Percentiles rank a stretch among this genome's conserved stretches.
Evolutionary conservation across 2,888 invertebrate species (phyloP).

Genomic region (Axea sp.): DNA sequence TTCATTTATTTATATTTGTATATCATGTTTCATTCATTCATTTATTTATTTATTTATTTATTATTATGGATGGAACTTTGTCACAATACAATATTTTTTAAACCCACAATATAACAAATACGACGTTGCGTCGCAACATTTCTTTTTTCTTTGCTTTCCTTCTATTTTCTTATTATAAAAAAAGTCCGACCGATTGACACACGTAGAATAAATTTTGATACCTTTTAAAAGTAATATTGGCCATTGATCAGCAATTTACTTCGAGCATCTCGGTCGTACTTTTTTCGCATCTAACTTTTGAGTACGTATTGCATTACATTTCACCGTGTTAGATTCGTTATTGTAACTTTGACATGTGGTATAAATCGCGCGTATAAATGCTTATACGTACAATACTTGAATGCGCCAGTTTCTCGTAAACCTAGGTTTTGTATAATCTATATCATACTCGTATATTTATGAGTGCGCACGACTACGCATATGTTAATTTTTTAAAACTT

Average conservation of each 20-base stretch:
- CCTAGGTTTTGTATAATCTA: conserved; percentile 66
- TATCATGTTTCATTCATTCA: conserved; percentile 68
- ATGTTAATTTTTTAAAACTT: conserved; percentile 65
- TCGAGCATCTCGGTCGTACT: conserved; percentile 68
- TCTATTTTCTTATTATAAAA: conserved; percentile 22
- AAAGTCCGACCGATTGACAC: conserved; percentile 41
- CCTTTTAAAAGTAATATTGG: conserved; percentile 1
- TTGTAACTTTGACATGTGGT: conserved; percentile 61
- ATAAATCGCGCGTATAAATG: conserved; percentile 63
- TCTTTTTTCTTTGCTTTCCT: conserved; percentile 30
- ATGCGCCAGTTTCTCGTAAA: conserved; percentile 51
- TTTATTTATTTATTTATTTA: conserved; percentile 69
- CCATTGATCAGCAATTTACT: conserved; percentile 1
- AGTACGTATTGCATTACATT: conserved; percentile 76
- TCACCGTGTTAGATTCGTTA: conserved; percentile 63
- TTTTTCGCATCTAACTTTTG: conserved; percentile 64
- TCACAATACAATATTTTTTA: conserved; percentile 78
- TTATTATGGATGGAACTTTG: conserved; percentile 79
- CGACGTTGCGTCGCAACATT: conserved; percentile 63
- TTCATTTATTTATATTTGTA: conserved; percentile 62
- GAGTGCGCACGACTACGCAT: conserved; percentile 61
- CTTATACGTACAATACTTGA: conserved; percentile 64
- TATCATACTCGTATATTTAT: conserved; percentile 59
- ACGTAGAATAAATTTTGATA: conserved; percentile 4
- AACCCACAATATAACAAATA: conserved; percentile 67